Conservation (phyloP, 2,113 vertebrate genomes). For the Eonycteris spelaea region DNA sequence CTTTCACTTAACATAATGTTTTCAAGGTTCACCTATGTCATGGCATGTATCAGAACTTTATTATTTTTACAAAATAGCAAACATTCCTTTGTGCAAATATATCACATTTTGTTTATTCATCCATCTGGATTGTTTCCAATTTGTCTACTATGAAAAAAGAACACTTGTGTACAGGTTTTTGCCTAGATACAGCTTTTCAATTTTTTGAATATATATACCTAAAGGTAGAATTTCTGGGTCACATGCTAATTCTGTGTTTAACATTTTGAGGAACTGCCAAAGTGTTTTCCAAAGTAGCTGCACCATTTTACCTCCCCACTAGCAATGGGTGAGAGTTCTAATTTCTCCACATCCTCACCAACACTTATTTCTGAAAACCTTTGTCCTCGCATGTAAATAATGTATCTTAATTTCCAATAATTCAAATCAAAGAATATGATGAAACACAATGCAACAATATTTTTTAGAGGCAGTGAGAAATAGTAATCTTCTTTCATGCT, state of each 20-base stretch:
- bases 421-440: neutral
- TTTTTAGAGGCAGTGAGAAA: neutral
- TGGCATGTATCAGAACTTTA: neutral
- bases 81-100: neutral
- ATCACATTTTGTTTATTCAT: neutral
- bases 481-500: accelerated
- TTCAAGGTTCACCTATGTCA: neutral
- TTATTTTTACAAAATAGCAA: neutral
- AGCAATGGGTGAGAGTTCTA: no score
- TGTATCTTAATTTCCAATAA: neutral
- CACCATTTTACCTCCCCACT: neutral
- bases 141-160: neutral
- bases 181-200: neutral
- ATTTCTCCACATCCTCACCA: neutral
- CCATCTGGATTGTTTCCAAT: constrained; percentile 7
- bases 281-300: neutral
- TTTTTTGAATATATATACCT: neutral
- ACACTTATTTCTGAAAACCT: neutral
- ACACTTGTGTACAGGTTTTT: neutral
- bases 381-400: neutral
- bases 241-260: neutral
- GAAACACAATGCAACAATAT: neutral
- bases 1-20: neutral
- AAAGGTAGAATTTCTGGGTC: neutral
- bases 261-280: neutral